phyloP scores from a whole-genome alignment of 2,797 vertebrate genomes.

The Catamblyrhynchus diadema region DNA sequence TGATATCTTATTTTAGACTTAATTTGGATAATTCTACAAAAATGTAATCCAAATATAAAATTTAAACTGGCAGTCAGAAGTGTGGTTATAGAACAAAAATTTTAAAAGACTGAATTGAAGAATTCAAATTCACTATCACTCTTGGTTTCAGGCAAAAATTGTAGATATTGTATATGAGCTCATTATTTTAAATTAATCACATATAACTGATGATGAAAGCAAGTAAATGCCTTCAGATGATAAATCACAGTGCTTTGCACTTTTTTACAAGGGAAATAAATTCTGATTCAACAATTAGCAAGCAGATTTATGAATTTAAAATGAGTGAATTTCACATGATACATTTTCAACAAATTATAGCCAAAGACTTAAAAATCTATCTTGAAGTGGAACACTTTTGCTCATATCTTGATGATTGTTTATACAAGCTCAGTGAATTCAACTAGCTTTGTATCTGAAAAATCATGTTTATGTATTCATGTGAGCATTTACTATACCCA shows the following conservation, averaged over 20 bases:
- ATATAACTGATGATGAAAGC: neutral
- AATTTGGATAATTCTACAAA: neutral
- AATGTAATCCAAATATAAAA: neutral
- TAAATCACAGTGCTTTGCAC: neutral
- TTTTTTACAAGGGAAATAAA: neutral
- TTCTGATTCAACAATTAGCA: neutral
- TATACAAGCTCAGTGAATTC: neutral
- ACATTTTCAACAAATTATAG: neutral
- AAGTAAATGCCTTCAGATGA: neutral
- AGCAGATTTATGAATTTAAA: neutral
- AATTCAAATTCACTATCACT: neutral
- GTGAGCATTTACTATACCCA: neutral
- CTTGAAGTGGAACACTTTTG: neutral
- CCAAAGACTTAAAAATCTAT: neutral
- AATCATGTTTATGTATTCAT: neutral
- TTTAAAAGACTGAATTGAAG: neutral
- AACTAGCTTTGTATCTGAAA: neutral
- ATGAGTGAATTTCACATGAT: neutral
- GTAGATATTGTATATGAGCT: neutral
- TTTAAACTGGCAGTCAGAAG: neutral
- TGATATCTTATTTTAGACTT: neutral
- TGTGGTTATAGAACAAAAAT: neutral
- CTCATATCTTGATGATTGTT: neutral
- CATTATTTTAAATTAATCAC: neutral
- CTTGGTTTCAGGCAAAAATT: neutral